phyloP scores from a whole-genome alignment of 2,797 vertebrate species.

The Gambelia wislizenii region DNA sequence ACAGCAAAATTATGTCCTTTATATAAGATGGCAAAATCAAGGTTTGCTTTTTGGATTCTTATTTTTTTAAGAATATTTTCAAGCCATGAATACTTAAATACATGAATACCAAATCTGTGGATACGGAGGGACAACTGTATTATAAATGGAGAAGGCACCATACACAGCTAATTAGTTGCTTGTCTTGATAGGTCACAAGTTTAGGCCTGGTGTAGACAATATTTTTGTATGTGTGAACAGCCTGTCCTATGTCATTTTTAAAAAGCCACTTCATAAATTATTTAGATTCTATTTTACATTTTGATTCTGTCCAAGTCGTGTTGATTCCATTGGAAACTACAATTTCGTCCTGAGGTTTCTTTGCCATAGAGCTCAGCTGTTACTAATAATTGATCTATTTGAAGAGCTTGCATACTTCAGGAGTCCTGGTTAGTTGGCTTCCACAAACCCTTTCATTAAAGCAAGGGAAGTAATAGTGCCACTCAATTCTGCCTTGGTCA shows the following conservation, averaged over 20 bases:
- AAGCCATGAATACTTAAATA: too few species aligned
- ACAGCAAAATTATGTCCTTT: too few species aligned
- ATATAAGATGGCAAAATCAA: too few species aligned
- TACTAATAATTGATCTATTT: background rate
- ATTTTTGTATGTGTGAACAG: too few species aligned
- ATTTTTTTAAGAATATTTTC: too few species aligned
- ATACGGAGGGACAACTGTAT: too few species aligned
- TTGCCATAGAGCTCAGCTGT: background rate
- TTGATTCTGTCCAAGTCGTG: background rate
- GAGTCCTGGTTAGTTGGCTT: background rate
- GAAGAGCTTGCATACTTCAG: background rate
- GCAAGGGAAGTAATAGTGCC: too few species aligned
- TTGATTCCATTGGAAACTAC: background rate
- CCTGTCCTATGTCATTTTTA: background rate
- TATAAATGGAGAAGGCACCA: background rate
- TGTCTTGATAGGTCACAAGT: background rate
- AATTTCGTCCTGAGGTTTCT: rapidly evolving
- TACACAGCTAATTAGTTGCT: background rate
- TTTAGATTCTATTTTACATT: background rate
- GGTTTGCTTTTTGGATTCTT: too few species aligned
- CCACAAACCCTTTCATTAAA: background rate
- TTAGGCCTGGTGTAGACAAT: background rate
- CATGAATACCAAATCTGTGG: too few species aligned
- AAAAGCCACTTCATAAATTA: background rate
- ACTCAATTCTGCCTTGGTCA: too few species aligned